Conservation (phyloP, 2,113 vertebrate genomes). For the Cheirogaleus medius region DNA sequence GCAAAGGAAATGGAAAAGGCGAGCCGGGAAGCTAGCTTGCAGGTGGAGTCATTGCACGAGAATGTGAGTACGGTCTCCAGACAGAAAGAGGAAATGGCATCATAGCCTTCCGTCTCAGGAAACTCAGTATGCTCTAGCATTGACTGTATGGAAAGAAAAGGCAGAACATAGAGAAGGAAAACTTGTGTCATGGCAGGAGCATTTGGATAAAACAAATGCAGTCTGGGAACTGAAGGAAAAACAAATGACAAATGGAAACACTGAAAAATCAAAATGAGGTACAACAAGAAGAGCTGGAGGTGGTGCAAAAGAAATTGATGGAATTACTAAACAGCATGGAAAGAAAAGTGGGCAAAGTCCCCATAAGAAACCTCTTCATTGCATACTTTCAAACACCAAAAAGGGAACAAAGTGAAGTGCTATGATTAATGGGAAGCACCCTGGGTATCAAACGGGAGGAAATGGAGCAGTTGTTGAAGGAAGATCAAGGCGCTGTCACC, state of each 20-base stretch:
- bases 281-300: slow-evolving; percentile 92
- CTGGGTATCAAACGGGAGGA: slow-evolving; percentile 89
- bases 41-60: too few species aligned
- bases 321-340: slow-evolving; percentile 92
- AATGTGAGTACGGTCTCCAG: too few species aligned
- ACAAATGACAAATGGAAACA: slow-evolving; percentile 88
- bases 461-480: slow-evolving; percentile 77
- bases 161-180: too few species aligned
- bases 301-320: slow-evolving; percentile 91
- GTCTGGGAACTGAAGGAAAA: slow-evolving; percentile 87
- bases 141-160: too few species aligned
- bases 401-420: slow-evolving; percentile 87
- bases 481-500: background rate
- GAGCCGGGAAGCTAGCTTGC: too few species aligned
- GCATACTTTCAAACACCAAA: slow-evolving; percentile 92
- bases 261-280: slow-evolving; percentile 88
- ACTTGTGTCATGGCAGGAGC: too few species aligned
- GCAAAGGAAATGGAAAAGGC: too few species aligned
- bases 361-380: slow-evolving; percentile 93
- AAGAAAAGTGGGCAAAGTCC: slow-evolving; percentile 92
- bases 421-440: slow-evolving; percentile 91
- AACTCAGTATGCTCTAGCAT: too few species aligned
- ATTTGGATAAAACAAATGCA: too few species aligned
- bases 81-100: too few species aligned
- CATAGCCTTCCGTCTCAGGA: too few species aligned